Percentiles rank a stretch among this genome's conserved stretches.
Evolutionary conservation across 2,113 vertebrate species (phyloP).

Genomic region (Nymphicus hollandicus): DNA sequence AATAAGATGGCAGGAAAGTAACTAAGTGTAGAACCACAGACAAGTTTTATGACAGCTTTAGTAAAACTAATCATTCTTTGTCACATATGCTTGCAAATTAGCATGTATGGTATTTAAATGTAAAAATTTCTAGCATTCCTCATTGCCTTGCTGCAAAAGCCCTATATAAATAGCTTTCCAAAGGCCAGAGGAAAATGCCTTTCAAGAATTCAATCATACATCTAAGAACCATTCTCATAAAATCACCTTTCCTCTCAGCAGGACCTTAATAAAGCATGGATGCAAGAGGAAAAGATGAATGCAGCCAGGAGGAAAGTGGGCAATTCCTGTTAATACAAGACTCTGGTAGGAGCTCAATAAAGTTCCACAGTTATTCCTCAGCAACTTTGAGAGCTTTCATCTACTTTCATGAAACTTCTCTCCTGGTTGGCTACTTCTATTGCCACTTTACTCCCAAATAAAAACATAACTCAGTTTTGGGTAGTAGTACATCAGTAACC

Average conservation of each 20-base stretch:
- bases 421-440: background rate
- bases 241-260: background rate
- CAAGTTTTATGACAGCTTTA: background rate
- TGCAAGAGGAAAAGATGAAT: background rate
- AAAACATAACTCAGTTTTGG: background rate
- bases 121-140: background rate
- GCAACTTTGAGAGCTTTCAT: background rate
- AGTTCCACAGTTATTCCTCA: background rate
- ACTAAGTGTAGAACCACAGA: background rate
- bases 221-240: background rate
- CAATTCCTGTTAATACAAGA: background rate
- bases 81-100: background rate
- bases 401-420: background rate
- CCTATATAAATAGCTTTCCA: background rate
- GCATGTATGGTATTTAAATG: background rate
- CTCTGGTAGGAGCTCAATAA: background rate
- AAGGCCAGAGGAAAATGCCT: background rate
- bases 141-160: background rate
- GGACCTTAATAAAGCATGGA: background rate
- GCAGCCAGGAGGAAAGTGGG: background rate
- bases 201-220: background rate
- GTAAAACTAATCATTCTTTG: background rate
- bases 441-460: background rate
- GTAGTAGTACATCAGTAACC: background rate
- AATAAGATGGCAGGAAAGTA: background rate